Percentiles rank a stretch among this genome's conserved stretches.
These are phyloP conservation scores for Diachrysia chrysitis DNA, from an alignment of 2,888 invertebrate genomes.

Conservation along the genomic window DNA sequence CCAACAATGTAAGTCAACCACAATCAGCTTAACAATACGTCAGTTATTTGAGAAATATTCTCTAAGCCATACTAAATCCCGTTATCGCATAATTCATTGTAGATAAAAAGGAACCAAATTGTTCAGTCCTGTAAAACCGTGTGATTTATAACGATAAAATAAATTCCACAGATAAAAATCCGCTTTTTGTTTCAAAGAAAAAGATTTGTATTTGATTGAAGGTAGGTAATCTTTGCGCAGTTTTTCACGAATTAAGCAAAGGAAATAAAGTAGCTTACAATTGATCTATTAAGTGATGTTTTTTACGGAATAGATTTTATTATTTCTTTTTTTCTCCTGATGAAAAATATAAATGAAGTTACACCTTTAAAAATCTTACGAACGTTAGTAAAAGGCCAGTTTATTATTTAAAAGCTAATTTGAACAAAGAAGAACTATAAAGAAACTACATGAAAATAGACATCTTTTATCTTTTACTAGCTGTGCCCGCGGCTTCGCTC, in stretches of 20 bases:
- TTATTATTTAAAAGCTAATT: too few species aligned
- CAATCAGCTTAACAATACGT: slow-evolving; percentile 20
- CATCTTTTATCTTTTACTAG: too few species aligned
- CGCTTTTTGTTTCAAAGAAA: slow-evolving; percentile 43
- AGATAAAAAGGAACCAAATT: slow-evolving; percentile 59
- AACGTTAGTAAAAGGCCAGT: too few species aligned
- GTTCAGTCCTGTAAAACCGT: slow-evolving; percentile 55
- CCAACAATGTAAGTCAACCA: slow-evolving; percentile 18
- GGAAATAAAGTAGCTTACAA: slow-evolving; percentile 3
- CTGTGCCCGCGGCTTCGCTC: too few species aligned
- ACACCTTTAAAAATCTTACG: too few species aligned
- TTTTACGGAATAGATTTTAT: neutral
- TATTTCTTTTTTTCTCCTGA: neutral
- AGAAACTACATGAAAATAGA: too few species aligned
- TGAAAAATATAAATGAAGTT: too few species aligned
- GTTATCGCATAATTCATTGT: slow-evolving; percentile 49
- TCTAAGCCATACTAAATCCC: slow-evolving; percentile 29
- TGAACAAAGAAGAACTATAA: too few species aligned
- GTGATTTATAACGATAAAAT: slow-evolving; percentile 68
- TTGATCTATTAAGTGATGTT: neutral
- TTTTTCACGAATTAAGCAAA: slow-evolving; percentile 36
- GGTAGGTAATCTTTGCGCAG: slow-evolving; percentile 20
- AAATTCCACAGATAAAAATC: slow-evolving; percentile 64
- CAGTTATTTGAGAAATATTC: slow-evolving; percentile 32
- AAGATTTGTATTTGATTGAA: slow-evolving; percentile 49